Percentiles rank a stretch among this genome's conserved stretches.
phyloP scores from a whole-genome alignment of 2,888 invertebrate species.

The Phania funesta region DNA sequence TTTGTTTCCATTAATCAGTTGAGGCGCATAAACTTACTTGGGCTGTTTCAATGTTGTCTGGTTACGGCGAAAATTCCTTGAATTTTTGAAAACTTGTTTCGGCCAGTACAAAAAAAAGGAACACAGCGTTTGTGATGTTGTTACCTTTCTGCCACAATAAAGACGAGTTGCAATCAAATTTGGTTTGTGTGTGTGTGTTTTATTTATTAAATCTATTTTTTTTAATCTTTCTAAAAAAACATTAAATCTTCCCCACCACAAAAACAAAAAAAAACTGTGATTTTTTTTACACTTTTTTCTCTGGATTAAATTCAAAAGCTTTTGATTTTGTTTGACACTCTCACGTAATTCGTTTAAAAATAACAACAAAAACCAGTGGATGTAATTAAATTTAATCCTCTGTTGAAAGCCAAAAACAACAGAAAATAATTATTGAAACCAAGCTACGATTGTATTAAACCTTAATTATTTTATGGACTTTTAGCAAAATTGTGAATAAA shows the following conservation, averaged over 20 bases:
- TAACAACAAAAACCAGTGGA: slow-evolving; percentile 27
- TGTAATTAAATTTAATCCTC: too few relatives aligned
- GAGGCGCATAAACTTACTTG: slow-evolving; percentile 35
- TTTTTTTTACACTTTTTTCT: slow-evolving; percentile 26
- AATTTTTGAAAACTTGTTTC: slow-evolving; percentile 59
- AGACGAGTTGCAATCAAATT: slow-evolving; percentile 5
- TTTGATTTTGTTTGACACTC: slow-evolving; percentile 36
- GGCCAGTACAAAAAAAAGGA: not conserved
- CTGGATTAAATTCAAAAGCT: slow-evolving; percentile 9
- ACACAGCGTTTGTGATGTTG: slow-evolving; percentile 2
- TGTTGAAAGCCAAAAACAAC: not conserved
- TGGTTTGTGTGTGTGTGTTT: not conserved
- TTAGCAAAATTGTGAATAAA: not conserved
- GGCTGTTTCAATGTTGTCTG: slow-evolving; percentile 41
- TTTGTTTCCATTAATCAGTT: not conserved
- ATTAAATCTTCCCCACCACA: not conserved
- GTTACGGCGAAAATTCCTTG: slow-evolving; percentile 46
- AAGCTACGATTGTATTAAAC: slow-evolving; percentile 48
- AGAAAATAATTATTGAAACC: not conserved
- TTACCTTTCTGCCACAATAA: not conserved
- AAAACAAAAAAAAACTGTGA: not conserved
- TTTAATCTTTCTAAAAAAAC: not conserved
- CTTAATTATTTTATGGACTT: not conserved
- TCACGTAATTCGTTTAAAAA: slow-evolving; percentile 58
- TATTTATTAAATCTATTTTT: slow-evolving; percentile 2